Conservation (phyloP, 2,888 invertebrate species). For the Masnerella sp. region DNA sequence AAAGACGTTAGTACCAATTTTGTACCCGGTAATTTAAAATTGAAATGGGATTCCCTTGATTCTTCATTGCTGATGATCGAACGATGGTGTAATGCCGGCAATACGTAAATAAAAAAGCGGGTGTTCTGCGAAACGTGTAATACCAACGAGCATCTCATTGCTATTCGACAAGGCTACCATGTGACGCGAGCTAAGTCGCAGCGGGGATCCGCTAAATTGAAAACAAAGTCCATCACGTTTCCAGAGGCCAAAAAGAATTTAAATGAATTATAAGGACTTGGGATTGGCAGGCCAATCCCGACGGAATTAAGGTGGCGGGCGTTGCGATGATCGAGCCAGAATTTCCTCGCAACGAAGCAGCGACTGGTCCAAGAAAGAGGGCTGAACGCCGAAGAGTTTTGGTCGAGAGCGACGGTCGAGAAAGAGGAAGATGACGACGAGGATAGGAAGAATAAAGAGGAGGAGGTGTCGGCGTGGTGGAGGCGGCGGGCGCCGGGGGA, state of each 20-base stretch:
- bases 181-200: constrained; percentile 70
- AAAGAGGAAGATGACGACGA: constrained; percentile 61
- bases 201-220: constrained; percentile 77
- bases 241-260: constrained; percentile 75
- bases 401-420: constrained; percentile 57
- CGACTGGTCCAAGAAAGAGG: constrained; percentile 52
- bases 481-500: constrained; percentile 70
- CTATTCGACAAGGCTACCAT: constrained; percentile 72
- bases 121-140: constrained; percentile 58
- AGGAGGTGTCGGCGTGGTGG: constrained; percentile 61
- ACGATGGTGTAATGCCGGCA: constrained; percentile 11
- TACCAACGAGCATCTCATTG: constrained; percentile 70
- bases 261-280: constrained; percentile 76
- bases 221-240: constrained; percentile 78
- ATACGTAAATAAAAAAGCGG: constrained; percentile 38
- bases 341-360: constrained; percentile 57
- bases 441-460: constrained; percentile 61
- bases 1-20: too few species aligned
- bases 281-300: constrained; percentile 69
- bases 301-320: constrained; percentile 64
- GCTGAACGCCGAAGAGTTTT: constrained; percentile 57
- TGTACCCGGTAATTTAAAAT: too few species aligned
- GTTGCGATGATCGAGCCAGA: constrained; percentile 56
- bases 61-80: constrained; percentile 22
- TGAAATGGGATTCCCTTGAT: constrained; percentile 34